Base-by-base conservation (phyloP, 1,140 invertebrate genomes). In the Nephotettix cincticeps region DNA sequence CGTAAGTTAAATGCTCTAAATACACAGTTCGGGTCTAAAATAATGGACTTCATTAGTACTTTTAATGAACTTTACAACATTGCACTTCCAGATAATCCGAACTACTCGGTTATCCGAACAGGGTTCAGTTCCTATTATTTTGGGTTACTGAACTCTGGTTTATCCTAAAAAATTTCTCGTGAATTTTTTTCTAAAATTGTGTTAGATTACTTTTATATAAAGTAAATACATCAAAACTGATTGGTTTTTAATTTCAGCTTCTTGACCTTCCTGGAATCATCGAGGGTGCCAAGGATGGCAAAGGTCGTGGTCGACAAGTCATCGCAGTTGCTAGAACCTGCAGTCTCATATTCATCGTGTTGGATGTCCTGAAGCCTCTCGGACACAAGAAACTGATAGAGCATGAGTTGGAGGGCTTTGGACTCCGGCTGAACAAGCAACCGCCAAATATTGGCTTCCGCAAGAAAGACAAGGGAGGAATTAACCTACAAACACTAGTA, bases 211-310 rank as follows among this genome's bases (percentile, higher is more conserved):
- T n/a, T n/a, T n/a, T n/a, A n/a, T n/a, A n/a, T n/a, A n/a, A n/a
- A n/a, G n/a, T n/a, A n/a, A n/a, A n/a, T n/a, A n/a, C n/a, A n/a
- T n/a, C n/a, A n/a, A n/a, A n/a, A n/a, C n/a, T n/a, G n/a, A n/a
- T 14, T 36, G 14, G 32, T 36, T 13, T 70, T 72, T 72, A 67
- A 66, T 81, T 85, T 54, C 81, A 98, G 91, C 83, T 99, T 27
- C 84, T 99, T 1, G 98, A 99, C 91, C 86, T 99, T 72, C 98
- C 98, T 72, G 98, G 98, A 85, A 99, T 99, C 81, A 99, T 99
- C 80, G 98, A 99, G 86, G 98, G 98, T 75, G 98, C 98, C n/a
- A 99, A 99, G 81, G 98, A 99, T 81, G 94, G 94, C 51, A 99
- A 99, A 84, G 97, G 97, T 84, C 83, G 97, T 82, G 97, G 98